These are phyloP conservation scores for Oryzias sinensis DNA, from an alignment of 2,797 vertebrate genomes.

Conservation along the genomic window DNA sequence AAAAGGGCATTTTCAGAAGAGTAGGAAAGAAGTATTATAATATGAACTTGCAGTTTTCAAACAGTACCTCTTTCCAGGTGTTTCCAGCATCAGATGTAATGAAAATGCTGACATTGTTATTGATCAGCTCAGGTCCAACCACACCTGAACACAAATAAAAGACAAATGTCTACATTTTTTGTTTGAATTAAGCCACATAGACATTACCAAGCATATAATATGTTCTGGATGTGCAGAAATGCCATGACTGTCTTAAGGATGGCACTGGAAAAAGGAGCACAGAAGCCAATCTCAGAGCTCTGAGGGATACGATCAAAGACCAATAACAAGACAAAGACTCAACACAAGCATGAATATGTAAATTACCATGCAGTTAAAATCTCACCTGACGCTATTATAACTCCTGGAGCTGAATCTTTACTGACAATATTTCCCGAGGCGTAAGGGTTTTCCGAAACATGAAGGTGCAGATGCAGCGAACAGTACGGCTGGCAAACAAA, in stretches of 20 bases:
- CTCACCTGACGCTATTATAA: conserved; percentile 94
- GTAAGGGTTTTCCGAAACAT: conserved; percentile 95
- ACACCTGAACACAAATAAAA: conserved; percentile 78
- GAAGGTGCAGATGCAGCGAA: conserved; percentile 90
- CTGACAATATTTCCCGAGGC: conserved; percentile 94
- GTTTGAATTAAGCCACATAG: no score
- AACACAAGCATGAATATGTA: conserved; percentile 37
- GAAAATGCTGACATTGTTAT: conserved; percentile 90
- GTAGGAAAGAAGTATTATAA: neutral
- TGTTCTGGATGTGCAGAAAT: conserved; percentile 15
- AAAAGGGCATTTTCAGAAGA: neutral
- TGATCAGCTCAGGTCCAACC: conserved; percentile 85
- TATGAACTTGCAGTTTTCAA: neutral
- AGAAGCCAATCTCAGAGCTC: conserved; percentile 7
- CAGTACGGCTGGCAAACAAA: conserved; percentile 83
- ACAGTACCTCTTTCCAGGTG: conserved; percentile 90
- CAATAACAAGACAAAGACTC: conserved; percentile 14
- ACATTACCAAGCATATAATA: no score
- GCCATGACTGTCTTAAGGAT: conserved; percentile 16
- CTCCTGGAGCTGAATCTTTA: conserved; percentile 89
- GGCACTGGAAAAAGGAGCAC: conserved; percentile 10
- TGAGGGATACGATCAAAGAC: conserved; percentile 19
- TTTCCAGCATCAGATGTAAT: conserved; percentile 93
- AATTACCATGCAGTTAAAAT: conserved; percentile 42
- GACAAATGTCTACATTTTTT: neutral